Base-by-base conservation (phyloP, 2,888 invertebrate species). In the Onthophagus sagittarius region DNA sequence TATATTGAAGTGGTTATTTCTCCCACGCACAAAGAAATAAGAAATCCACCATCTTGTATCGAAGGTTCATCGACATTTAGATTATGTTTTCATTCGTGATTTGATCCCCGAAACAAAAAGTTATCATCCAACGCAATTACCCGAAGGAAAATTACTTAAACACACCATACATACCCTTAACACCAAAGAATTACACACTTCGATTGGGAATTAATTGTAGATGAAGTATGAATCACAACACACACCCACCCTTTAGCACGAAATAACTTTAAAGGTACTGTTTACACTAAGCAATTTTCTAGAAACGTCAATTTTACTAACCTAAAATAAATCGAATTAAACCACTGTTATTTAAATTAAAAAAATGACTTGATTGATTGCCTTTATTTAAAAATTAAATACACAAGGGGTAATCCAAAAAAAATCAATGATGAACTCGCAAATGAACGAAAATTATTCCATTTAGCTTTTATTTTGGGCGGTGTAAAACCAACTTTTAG, bases 11-110 rank as follows among this genome's bases (percentile, higher is more conserved):
- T 14, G 6, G n/a, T 23, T 23, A 67, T 31, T 53, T 67, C 67
- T 80, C 81, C 80, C 79, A 81, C 79, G 78, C 81, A 83, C 82
- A 83, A 82, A 83, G 82, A 81, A 78, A 79, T 78, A 70, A 72
- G 73, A 76, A 76, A 79, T 79, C 83, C 79, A 81, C 84, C 84
- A 84, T 84, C 82, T 84, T 83, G 83, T 82, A 78, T 76, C 75
- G 77, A 77, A 77, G 78, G 81, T 82, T 82, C 81, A 82, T 79
- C 81, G 80, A 83, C 81, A 72, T 53, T 53, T 11, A 7, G 39
- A 53, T 53, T 53, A 11, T 73, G 64, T 73, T 63, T 65, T 65
- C 15, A 23, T 23, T 13, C 15, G n/a, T n/a, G 31, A 67, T 23
- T 31, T n/a, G 31, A 31, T 31, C n/a, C 23, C 9, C 67, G 67